Evolutionary conservation across 2,888 invertebrate genomes (phyloP).

Genomic region (Piscicola geometra): DNA sequence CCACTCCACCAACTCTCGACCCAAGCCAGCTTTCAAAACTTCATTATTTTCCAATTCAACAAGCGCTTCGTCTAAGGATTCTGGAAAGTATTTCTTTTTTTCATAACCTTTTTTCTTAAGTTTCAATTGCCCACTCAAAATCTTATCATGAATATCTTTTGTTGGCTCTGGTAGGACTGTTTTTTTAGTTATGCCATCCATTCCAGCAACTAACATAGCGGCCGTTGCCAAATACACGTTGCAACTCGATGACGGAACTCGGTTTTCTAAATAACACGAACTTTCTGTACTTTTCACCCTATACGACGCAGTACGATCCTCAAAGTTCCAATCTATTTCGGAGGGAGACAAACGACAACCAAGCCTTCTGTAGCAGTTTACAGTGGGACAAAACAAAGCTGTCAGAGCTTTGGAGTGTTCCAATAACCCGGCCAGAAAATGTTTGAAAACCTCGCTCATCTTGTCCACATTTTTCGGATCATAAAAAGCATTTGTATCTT

Average conservation of each 20-base stretch:
- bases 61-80: slow-evolving; percentile 40
- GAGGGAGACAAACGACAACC: slow-evolving; percentile 34
- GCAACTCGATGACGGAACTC: slow-evolving; percentile 37
- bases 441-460: slow-evolving; percentile 35
- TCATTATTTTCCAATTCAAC: slow-evolving; percentile 36
- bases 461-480: slow-evolving; percentile 26
- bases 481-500: slow-evolving; percentile 36
- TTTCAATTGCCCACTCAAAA: slow-evolving; percentile 17
- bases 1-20: slow-evolving; percentile 40
- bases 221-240: slow-evolving; percentile 43
- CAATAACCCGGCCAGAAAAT: slow-evolving; percentile 43
- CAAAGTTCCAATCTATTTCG: slow-evolving; percentile 41
- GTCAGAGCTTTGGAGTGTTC: slow-evolving; percentile 42
- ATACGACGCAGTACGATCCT: slow-evolving; percentile 37
- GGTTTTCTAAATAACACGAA: slow-evolving; percentile 41
- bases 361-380: slow-evolving; percentile 44
- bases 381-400: slow-evolving; percentile 43
- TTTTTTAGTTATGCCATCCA: slow-evolving; percentile 41
- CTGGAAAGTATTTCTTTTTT: slow-evolving; percentile 18
- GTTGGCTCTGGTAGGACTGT: slow-evolving; percentile 19
- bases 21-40: slow-evolving; percentile 38
- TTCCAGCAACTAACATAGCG: slow-evolving; percentile 41
- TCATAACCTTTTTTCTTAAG: not conserved
- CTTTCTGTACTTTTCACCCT: slow-evolving; percentile 35
- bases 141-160: not conserved